A percentile compares a stretch with the other conserved stretches of the same genome.
These are phyloP conservation scores for Cryptocheilus praepositus DNA, from an alignment of 2,888 invertebrate genomes.

Conservation along the genomic window DNA sequence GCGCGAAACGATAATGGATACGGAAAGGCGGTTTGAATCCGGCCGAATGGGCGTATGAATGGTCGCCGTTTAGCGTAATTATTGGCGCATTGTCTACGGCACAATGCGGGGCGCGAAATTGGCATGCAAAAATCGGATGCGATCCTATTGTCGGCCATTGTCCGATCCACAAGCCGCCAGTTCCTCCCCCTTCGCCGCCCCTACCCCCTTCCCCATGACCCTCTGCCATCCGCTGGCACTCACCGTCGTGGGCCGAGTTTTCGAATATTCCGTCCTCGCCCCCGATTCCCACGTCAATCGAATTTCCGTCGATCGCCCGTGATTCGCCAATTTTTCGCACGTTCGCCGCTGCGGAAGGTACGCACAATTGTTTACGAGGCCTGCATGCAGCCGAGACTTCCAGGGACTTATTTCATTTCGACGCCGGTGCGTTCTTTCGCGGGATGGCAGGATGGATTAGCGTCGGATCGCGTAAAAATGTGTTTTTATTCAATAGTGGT, in stretches of 20 bases:
- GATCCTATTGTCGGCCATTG: constrained; percentile 71
- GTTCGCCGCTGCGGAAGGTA: background rate
- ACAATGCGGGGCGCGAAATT: constrained; percentile 71
- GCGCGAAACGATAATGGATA: constrained; percentile 70
- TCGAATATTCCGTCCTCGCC: constrained; percentile 60
- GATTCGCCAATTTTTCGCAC: constrained; percentile 23
- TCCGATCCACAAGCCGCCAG: constrained; percentile 56
- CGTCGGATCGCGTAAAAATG: too few species aligned
- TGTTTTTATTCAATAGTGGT: too few species aligned
- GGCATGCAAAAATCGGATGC: constrained; percentile 74
- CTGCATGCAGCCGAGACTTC: background rate
- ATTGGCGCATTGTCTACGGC: constrained; percentile 73
- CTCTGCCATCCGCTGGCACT: constrained; percentile 13
- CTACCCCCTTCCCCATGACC: constrained; percentile 30
- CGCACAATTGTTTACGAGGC: background rate
- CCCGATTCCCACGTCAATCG: constrained; percentile 47
- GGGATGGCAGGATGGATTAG: too few species aligned
- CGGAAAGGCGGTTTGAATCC: constrained; percentile 71
- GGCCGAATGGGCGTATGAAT: constrained; percentile 72
- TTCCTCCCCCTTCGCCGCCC: constrained; percentile 32
- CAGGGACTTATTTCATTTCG: background rate
- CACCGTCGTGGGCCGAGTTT: constrained; percentile 42
- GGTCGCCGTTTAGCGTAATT: constrained; percentile 73
- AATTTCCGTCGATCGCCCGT: constrained; percentile 34
- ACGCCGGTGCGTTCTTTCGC: too few species aligned